Evolutionary conservation across 2,113 vertebrate species (phyloP).

Genomic region (Crotalus tigris): DNA sequence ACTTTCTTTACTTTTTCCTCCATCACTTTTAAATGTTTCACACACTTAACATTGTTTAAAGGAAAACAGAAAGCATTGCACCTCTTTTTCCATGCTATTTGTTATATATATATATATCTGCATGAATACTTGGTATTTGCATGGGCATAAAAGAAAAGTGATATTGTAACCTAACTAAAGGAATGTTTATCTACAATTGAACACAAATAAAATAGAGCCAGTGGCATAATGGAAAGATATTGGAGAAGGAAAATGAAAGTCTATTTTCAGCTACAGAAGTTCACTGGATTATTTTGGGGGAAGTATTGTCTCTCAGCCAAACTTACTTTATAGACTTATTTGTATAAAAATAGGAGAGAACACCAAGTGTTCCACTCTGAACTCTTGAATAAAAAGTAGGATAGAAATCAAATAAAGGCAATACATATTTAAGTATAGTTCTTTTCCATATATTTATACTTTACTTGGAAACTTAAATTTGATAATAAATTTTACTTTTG

Average conservation of each 20-base stretch:
- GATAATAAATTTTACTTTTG: conserved; percentile 20
- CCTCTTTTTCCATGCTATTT: not conserved
- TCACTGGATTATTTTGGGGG: not conserved
- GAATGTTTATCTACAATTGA: conserved; percentile 40
- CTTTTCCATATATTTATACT: conserved; percentile 20
- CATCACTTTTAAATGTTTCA: conserved; percentile 13
- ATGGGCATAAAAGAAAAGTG: conserved; percentile 34
- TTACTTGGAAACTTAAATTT: conserved; percentile 13
- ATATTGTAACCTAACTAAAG: conserved; percentile 47
- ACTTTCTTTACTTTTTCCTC: not conserved
- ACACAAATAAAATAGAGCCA: conserved; percentile 10
- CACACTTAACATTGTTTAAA: conserved; percentile 24
- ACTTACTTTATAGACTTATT: not conserved
- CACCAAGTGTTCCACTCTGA: not conserved
- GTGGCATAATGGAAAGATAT: not conserved
- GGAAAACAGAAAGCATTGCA: not conserved
- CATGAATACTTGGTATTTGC: not conserved
- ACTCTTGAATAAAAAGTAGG: not conserved
- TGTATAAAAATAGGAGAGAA: not conserved
- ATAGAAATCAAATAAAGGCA: not conserved
- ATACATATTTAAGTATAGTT: conserved; percentile 32
- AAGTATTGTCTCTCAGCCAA: not conserved
- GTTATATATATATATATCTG: conserved; percentile 10
- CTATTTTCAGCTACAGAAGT: not conserved
- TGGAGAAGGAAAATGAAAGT: not conserved